Evolutionary conservation across 2,797 vertebrate genomes (phyloP), one percentile per base, ranked within the genome.

Genomic region (Amphiprion clarkii): DNA sequence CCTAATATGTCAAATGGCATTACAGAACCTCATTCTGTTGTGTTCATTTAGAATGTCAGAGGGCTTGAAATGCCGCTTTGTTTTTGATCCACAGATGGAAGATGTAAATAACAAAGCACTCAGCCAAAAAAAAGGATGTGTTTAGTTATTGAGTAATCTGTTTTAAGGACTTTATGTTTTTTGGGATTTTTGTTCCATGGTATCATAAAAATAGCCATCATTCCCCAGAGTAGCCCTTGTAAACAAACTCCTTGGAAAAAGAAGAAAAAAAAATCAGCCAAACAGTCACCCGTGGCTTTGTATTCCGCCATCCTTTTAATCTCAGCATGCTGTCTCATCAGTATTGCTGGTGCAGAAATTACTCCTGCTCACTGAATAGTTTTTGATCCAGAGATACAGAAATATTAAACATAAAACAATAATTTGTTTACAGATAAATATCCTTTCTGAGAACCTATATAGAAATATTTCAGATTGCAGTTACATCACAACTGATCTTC

Each of bases 1-100:
- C 73, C 71, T 55, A 78, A 82, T 75, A 69, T 77, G 84, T 89
- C 89, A 83, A 71, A 66, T 58, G 48, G 51, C 67, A 79, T 85
- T 76, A 76, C 40, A 33, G 68, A 74, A 70, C 64, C 65, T 55
- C n/a, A 5, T 60, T 72, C 9, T 69, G 21, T 66, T 61, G 51
- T 65, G 49, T 76, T 76, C 72, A 69, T 82, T 81, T 71, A n/a
- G 76, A 79, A 86, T 77, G 65, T 76, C 60, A 57, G 42, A 69
- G 16, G 56, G 66, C 61, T 85, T 81, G 27, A 71, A 59, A 72
- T 68, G 49, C 21, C 74, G 69, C 23, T 74, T 73, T 82, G 53
- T 68, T 72, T 85, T 67, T 57, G 25, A 79, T 81, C 66, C 52
- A 36, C 60, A 82, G 52, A 74, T 75, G 57, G 54, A 74, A 78